Evolutionary conservation across 2,888 invertebrate genomes (phyloP), one percentile per base, ranked within the genome.

Genomic region (Tridacna crocea): DNA sequence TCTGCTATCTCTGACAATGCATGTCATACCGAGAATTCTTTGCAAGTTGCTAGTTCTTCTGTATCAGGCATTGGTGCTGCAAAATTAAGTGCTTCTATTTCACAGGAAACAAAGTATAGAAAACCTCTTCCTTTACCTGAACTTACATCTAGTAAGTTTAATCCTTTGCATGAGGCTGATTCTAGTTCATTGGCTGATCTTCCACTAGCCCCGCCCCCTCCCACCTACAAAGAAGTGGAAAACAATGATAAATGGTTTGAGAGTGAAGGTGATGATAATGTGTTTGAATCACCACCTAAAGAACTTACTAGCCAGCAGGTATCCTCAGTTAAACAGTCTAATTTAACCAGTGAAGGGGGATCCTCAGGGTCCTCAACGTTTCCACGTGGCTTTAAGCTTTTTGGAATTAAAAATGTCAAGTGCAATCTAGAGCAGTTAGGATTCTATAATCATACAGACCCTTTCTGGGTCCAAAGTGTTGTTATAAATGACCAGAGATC

Each of bases 381-480:
- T 80, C 91, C 88, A 13, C 70, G 90, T 47, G 88, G 89, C 24
- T 87, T 84, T 77, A 87, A 84, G 80, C 68, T 89, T 74, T 91
- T 89, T 81, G 88, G 89, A 73, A 85, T 92, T 47, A 88, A 91
- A 79, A 88, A 85, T 75, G 91, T 92, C 47, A 87, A 89, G 75
- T 90, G 89, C 81, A 91, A 88, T 85, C 88, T 92, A 79, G 90
- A 90, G 75, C 91, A 93, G 79, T 82, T 93, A 79, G 93, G 93
- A 80, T 89, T 92, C 77, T 90, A 90, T 84, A 90, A 93, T 85
- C 83, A 87, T 36, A 80, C 82, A 63, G 93, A 93, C 84, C 89
- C 91, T n/a, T 93, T 94, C 86, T 93, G 93, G 93, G 89, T 88
- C 48, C 87, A 91, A 80, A 88, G 87, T 61, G 89, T 92, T 80